Evolutionary conservation across 1,140 invertebrate species (phyloP).

Genomic region (Artemia franciscana): DNA sequence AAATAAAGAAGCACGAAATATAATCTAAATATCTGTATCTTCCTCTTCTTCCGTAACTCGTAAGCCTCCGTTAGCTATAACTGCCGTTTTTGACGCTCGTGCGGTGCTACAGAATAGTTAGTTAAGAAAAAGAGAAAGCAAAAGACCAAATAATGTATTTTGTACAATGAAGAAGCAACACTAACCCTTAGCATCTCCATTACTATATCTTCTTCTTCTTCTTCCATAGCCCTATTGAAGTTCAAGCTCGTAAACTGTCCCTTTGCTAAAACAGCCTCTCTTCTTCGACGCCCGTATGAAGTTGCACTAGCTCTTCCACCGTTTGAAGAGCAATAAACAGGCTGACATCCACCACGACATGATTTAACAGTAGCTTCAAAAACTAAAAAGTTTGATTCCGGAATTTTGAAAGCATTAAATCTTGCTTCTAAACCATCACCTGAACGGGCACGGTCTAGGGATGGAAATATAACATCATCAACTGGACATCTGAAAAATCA

Average conservation of each 20-base stretch:
- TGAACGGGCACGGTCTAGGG: slow-evolving; percentile 55
- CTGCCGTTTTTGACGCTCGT: too few relatives aligned
- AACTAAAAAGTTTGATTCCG: slow-evolving; percentile 75
- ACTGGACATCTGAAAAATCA: slow-evolving; percentile 45
- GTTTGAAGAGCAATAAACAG: slow-evolving; percentile 50
- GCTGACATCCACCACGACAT: slow-evolving; percentile 66
- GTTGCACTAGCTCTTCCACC: slow-evolving; percentile 43
- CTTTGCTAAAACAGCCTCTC: slow-evolving; percentile 22
- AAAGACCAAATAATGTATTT: too few relatives aligned
- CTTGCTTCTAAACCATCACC: slow-evolving; percentile 66
- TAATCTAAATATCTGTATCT: too few relatives aligned
- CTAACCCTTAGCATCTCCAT: slow-evolving; percentile 60
- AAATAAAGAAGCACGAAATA: too few relatives aligned
- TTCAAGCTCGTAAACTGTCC: slow-evolving; percentile 9
- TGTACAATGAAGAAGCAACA: not conserved
- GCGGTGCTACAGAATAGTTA: too few relatives aligned
- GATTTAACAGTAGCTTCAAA: slow-evolving; percentile 77
- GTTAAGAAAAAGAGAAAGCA: too few relatives aligned
- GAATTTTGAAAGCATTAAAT: slow-evolving; percentile 84
- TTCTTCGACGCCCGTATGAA: slow-evolving; percentile 44
- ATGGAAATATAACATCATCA: slow-evolving; percentile 73
- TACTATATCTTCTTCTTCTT: slow-evolving; percentile 35
- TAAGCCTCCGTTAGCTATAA: too few relatives aligned
- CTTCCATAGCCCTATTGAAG: slow-evolving; percentile 22
- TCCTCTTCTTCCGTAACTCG: too few relatives aligned